These are phyloP conservation scores for Ostrea denselamellosa DNA, from an alignment of 1,140 invertebrate genomes.

Conservation along the genomic window DNA sequence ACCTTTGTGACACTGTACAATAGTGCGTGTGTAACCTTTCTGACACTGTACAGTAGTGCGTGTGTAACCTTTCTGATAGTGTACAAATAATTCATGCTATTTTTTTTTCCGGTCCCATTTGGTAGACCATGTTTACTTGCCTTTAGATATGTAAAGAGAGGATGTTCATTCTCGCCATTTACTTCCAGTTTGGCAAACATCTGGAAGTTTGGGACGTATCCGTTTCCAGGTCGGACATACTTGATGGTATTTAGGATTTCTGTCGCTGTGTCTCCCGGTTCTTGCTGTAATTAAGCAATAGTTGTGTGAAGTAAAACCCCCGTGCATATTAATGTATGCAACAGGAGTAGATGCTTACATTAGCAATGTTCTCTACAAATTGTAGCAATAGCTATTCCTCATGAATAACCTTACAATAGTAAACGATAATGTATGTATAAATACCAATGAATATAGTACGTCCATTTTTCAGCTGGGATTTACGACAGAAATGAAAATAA, in stretches of 20 bases:
- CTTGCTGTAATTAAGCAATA: slow-evolving; percentile 76
- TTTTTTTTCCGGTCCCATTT: too few species aligned
- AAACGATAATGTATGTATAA: neutral
- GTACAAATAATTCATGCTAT: too few species aligned
- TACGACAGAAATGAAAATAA: too few species aligned
- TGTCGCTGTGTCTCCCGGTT: slow-evolving; percentile 79
- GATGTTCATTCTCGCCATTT: slow-evolving; percentile 82
- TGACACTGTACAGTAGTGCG: too few species aligned
- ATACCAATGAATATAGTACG: neutral
- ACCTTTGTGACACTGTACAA: too few species aligned
- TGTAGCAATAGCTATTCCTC: neutral
- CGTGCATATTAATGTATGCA: too few species aligned
- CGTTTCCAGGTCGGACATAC: slow-evolving; percentile 82
- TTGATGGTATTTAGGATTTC: slow-evolving; percentile 81
- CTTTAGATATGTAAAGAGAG: slow-evolving; percentile 82
- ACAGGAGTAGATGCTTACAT: too few species aligned
- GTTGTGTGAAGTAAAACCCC: too few species aligned
- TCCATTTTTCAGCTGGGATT: too few species aligned
- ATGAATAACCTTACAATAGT: neutral
- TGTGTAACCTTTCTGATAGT: too few species aligned
- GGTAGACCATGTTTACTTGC: slow-evolving; percentile 60
- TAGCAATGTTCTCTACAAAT: neutral
- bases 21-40: too few species aligned
- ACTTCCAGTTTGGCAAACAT: slow-evolving; percentile 81
- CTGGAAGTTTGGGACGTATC: slow-evolving; percentile 81